Evolutionary conservation across 30 jellyfish, hydroid and myxozoan genomes (phyloP), one percentile per base, ranked within the genome.

Genomic region (Phacellophora camtschatica): DNA sequence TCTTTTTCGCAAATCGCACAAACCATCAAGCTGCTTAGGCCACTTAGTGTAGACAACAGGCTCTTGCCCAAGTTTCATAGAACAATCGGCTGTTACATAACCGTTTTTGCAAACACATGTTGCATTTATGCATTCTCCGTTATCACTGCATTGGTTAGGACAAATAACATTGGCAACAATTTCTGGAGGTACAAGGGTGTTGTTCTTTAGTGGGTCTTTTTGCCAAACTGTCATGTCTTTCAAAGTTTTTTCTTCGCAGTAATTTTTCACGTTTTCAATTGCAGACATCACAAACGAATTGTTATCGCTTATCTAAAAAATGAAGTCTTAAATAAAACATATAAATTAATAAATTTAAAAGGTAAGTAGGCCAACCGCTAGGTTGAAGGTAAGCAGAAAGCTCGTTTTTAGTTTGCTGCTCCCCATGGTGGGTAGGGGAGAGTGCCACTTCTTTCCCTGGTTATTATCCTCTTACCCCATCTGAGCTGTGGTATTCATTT

Each of bases 71-170:
- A 13, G 77, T 24, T 48, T 62, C 77, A 90, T 41, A 10, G 98
- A 90, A 49, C 98, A 90, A 28, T 90, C 98, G 0, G 98, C 74
- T 4, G 98, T 50, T 16, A 32, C 74, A 78, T 24, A 90, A 2
- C 95, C 96, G 4, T 46, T 19, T 30, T 83, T 42, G 56, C 98
- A 90, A 20, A 43, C 35, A 65, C 98, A 90, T 0, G 98, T 90
- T 23, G 89, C 98, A 81, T 90, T 90, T 30, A 37, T 57, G 70
- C 98, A 90, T 18, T 29, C 43, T 34, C 98, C 98, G 61, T 82
- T 73, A 0, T 88, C 95, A 62, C 94, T 90, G 59, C 98, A 90
- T 75, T 62, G 87, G 46, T 84, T 90, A 0, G 95, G 98, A 31
- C 98, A 90, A 9, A 85, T n/a, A 2, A 46, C 74, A 48, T 90